Evolutionary conservation across 1,140 invertebrate genomes (phyloP).

Genomic region (Helicoverpa armigera): DNA sequence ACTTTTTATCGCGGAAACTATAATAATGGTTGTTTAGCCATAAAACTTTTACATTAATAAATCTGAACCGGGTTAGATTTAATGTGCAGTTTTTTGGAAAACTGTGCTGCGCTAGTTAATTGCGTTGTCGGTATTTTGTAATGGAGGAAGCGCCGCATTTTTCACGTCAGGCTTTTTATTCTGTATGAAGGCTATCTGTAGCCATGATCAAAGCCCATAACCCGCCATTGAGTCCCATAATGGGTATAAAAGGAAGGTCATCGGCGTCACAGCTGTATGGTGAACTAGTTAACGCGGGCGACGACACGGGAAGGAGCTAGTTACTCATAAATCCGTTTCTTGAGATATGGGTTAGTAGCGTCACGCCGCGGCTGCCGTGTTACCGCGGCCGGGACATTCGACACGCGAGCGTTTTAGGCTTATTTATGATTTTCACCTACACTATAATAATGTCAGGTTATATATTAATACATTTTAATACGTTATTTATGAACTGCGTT

Average conservation of each 20-base stretch:
- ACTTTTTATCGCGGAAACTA: conserved; percentile 8
- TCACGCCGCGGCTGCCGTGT: conserved; percentile 3
- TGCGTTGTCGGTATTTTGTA: background rate
- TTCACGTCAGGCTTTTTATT: conserved; percentile 20
- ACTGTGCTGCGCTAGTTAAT: conserved; percentile 6
- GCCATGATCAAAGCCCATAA: background rate
- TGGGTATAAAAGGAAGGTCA: conserved; percentile 21
- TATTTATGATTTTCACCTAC: conserved; percentile 30
- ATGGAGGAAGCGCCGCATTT: background rate
- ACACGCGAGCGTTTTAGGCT: conserved; percentile 24
- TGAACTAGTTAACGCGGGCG: conserved; percentile 5
- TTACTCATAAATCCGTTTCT: conserved; percentile 44
- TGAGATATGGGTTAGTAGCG: conserved; percentile 45
- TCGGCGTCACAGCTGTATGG: conserved; percentile 14
- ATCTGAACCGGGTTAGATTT: conserved; percentile 16
- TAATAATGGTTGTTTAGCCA: conserved; percentile 27
- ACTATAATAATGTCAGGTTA: conserved; percentile 8
- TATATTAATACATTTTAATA: conserved; percentile 30
- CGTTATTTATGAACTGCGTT: conserved; percentile 16
- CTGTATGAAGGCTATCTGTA: conserved; percentile 22
- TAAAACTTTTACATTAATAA: conserved; percentile 15
- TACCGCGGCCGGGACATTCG: conserved; percentile 10
- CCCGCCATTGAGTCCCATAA: background rate
- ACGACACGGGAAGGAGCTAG: conserved; percentile 37
- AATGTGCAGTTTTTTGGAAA: conserved; percentile 26